Base-by-base conservation (phyloP, 35 echinoderm and acorn worm species). In the Ptychodera flava region DNA sequence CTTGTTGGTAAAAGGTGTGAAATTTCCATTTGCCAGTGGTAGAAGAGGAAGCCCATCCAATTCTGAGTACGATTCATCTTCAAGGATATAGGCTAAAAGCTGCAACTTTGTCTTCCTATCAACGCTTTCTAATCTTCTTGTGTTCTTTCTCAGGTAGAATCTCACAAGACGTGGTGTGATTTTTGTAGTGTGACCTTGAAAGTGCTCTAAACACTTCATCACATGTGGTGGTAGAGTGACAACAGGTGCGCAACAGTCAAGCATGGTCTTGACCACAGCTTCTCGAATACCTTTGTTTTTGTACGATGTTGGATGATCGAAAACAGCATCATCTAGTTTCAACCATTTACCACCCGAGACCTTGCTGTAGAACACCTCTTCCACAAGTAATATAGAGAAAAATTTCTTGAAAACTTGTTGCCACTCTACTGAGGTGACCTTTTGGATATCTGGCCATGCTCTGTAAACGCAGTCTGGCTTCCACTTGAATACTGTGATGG, bases 291-390 rank as follows among this genome's bases (percentile, higher is more conserved):
- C 45, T 64, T 6, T 64, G 22, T 22, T 64, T 64, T 22, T 22
- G 22, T 64, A 64, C 22, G 22, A 22, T 12, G 6, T 22, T 32
- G 78, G 78, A 80, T 14, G 1, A 29, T 80, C 78, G 30, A 80
- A 80, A 15, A 80, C n/a, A 12, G 78, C 78, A 28, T 80, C 78
- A 14, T 1, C 1, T 29, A 32, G 10, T 29, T 80, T 1, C 12
- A 80, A 12, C 78, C 78, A 99, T 0, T 79, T 64, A 28, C 77
- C 88, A 14, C 80, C 85, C n/a, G 77, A 77, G 0, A 28, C 22
- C 28, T 89, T 79, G 32, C 85, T 86, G 84, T 85, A 94, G 12
- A 99, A 88, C 1, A 99, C 88, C 27, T 32, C 28, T 32, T 92
- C 33, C 22, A 88, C 52, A 14, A 80, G 77, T 30, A 99, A 28